Evolutionary conservation across 2,797 vertebrate genomes (phyloP).

Genomic region (Eleutherodactylus coqui): DNA sequence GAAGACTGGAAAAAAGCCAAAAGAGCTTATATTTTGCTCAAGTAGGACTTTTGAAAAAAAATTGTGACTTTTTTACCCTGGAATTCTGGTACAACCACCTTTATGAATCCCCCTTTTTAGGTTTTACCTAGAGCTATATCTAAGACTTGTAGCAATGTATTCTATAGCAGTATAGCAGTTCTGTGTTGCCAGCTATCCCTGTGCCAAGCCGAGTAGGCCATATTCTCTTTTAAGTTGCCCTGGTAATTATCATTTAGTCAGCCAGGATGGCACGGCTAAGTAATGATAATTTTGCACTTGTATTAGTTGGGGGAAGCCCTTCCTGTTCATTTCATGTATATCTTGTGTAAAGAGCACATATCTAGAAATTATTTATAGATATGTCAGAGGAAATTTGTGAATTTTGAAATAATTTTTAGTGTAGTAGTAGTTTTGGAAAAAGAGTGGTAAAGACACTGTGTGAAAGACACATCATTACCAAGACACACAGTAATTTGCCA

Average conservation of each 20-base stretch:
- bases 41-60: too few species aligned
- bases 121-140: too few species aligned
- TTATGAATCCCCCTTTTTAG: too few species aligned
- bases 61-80: too few species aligned
- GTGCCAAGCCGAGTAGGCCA: neutral
- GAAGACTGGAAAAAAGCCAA: too few species aligned
- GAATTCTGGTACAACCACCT: too few species aligned
- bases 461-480: neutral
- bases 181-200: neutral
- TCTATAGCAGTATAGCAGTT: neutral
- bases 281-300: neutral
- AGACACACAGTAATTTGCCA: slow-evolving; percentile 9
- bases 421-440: neutral
- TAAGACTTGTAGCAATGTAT: neutral
- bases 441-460: neutral
- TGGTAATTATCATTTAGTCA: neutral
- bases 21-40: too few species aligned
- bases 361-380: neutral
- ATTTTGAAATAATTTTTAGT: neutral
- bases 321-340: neutral
- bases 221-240: neutral
- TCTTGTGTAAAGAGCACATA: neutral
- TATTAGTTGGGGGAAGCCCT: neutral
- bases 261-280: neutral
- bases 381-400: neutral